Base-by-base conservation (phyloP, 1,140 invertebrate species). In the Bombyx mandarina region DNA sequence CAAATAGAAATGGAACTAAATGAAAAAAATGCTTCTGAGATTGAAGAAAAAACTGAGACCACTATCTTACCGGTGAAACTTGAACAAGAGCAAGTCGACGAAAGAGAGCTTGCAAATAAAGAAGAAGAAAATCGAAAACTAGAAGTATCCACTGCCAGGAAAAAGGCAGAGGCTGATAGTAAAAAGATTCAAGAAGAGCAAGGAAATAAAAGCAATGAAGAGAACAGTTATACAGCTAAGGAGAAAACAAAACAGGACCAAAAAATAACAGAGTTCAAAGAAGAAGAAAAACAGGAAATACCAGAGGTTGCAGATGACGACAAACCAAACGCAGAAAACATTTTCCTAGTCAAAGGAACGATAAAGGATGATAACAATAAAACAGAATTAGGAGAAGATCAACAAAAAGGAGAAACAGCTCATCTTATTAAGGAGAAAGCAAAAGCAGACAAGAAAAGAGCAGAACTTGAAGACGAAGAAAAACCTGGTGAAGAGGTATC, bases 111-210 rank as follows among this genome's bases (percentile, higher is more conserved):
- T 71, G 26, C 26, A 35, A 3, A 3, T 35, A 35, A 35, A 61
- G 73, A 54, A 51, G 63, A 45, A 67, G 62, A 54, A 54, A 48
- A 58, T 59, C 74, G 56, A 61, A 57, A 77, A 59, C 66, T 42
- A 22, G 52, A 61, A 71, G 26, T 35, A 3, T 35, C 26, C 26
- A 35, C 26, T 61, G 63, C 54, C 7, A 45, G 60, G 69, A 55
- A 59, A 60, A 57, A 59, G 63, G 57, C 62, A 63, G 55, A 63
- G 61, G 9, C 9, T 6, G 12, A 45, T 9, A 58, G 56, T 59
- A 60, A 44, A 44, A 55, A 54, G 66, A 62, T 57, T 61, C 52
- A 60, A 46, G 46, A 62, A 57, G n/a, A 8, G 9, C 49, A 64
- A 43, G 43, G 10, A 55, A 49, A 67, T 22, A 51, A 54, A 52